A percentile compares a stretch with the other conserved stretches of the same genome.
phyloP scores from a whole-genome alignment of 2,888 invertebrate genomes.

The Cataglyphis albicans region DNA sequence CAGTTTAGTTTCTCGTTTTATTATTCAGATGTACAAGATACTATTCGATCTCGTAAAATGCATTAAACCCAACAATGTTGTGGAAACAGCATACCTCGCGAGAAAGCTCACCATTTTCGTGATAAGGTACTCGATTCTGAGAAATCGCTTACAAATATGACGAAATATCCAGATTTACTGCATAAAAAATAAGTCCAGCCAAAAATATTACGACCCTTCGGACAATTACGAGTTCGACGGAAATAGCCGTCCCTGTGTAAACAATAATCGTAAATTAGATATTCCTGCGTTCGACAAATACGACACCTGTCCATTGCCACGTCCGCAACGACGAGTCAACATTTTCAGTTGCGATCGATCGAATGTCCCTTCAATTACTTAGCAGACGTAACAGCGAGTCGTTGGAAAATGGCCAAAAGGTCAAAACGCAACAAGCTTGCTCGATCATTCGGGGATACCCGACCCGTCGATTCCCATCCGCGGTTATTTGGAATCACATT shows the following conservation, averaged over 20 bases:
- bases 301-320: constrained; percentile 25
- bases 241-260: too few relatives aligned
- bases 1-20: neutral
- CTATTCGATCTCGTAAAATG: constrained; percentile 5
- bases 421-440: constrained; percentile 69
- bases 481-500: constrained; percentile 8
- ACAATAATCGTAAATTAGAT: constrained; percentile 15
- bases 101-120: neutral
- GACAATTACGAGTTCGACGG: neutral
- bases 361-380: constrained; percentile 67
- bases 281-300: neutral
- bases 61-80: neutral
- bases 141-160: neutral
- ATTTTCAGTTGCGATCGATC: constrained; percentile 62
- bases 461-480: neutral
- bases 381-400: constrained; percentile 55
- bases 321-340: constrained; percentile 40
- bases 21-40: neutral
- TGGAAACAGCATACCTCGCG: neutral
- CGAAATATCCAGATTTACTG: neutral
- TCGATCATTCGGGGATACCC: constrained; percentile 16
- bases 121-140: constrained; percentile 1
- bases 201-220: constrained; percentile 7
- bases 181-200: neutral
- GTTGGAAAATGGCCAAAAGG: constrained; percentile 67